These are phyloP conservation scores for Cyaniris semiargus DNA, from an alignment of 2,888 invertebrate genomes.

Conservation along the genomic window DNA sequence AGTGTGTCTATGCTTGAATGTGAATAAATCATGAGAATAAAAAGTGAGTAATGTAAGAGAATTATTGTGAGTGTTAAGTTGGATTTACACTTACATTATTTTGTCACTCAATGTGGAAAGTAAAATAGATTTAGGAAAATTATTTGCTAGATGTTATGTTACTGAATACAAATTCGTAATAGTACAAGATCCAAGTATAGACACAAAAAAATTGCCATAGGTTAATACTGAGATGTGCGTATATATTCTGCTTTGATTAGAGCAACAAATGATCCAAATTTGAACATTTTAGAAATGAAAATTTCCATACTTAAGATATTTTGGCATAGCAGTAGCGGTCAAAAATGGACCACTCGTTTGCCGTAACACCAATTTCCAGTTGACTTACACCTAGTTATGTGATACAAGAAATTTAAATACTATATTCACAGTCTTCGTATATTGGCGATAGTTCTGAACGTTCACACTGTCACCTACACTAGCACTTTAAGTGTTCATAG, in stretches of 20 bases:
- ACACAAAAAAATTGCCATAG: neutral
- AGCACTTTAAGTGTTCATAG: slow-evolving; percentile 11
- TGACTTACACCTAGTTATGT: slow-evolving; percentile 44
- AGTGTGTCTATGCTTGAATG: slow-evolving; percentile 6
- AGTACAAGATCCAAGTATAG: slow-evolving; percentile 6
- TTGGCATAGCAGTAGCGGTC: neutral
- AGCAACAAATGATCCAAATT: slow-evolving; percentile 15
- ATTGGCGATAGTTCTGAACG: slow-evolving; percentile 48
- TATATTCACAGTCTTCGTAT: slow-evolving; percentile 68
- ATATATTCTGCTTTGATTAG: neutral
- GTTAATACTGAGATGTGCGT: slow-evolving; percentile 15
- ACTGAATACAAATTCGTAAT: neutral
- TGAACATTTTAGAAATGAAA: neutral
- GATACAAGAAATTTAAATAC: slow-evolving; percentile 53
- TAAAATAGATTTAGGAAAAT: neutral
- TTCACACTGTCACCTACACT: slow-evolving; percentile 27
- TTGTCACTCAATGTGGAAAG: neutral
- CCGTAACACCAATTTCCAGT: neutral
- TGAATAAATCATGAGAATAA: neutral
- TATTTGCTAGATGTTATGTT: neutral
- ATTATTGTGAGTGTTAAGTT: neutral
- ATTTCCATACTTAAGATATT: neutral
- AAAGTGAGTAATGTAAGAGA: neutral
- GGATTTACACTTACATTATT: neutral
- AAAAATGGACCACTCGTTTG: slow-evolving; percentile 16